These are phyloP conservation scores for Corydoras maculifer DNA, from an alignment of 2,113 vertebrate species.

Conservation along the genomic window DNA sequence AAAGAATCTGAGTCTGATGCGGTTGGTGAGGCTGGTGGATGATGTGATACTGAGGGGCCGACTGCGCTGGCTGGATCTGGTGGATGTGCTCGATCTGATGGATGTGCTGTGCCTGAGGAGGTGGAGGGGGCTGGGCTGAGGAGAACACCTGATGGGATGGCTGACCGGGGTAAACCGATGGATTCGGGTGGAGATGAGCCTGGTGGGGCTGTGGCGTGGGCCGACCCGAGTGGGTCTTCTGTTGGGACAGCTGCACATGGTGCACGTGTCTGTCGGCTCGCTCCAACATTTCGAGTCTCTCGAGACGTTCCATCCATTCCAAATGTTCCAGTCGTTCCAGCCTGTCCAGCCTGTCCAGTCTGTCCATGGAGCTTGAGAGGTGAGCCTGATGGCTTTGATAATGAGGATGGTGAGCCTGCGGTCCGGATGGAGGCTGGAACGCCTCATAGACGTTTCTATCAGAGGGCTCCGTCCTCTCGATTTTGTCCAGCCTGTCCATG, in stretches of 20 bases:
- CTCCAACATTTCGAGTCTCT: conserved; percentile 12
- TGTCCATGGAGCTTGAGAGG: conserved; percentile 60
- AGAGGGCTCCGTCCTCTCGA: conserved; percentile 32
- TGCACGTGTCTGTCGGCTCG: conserved; percentile 41
- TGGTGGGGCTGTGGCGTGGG: conserved; percentile 13
- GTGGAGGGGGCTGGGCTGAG: conserved; percentile 50
- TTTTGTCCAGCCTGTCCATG: conserved; percentile 44
- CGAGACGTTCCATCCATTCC: conserved; percentile 20
- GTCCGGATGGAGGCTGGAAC: conserved; percentile 49
- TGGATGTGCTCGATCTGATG: conserved; percentile 59
- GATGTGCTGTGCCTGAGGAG: conserved; percentile 63
- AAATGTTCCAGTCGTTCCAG: conserved; percentile 34
- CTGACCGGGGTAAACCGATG: conserved; percentile 58
- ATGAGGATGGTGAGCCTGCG: conserved; percentile 53
- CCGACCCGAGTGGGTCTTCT: conserved; percentile 17
- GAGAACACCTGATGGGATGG: conserved; percentile 43
- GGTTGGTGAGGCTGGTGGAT: conserved; percentile 64
- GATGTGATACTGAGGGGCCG: conserved; percentile 54
- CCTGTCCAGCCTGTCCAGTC: conserved; percentile 36
- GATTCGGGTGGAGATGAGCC: conserved; percentile 10
- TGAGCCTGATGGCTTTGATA: conserved; percentile 60
- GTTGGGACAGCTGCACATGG: conserved; percentile 11
- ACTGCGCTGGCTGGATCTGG: conserved; percentile 52
- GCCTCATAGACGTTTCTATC: conserved; percentile 37
- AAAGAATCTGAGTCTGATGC: conserved; percentile 51